Conservation (phyloP, 1,140 invertebrate species). For the Philaenus spumarius region DNA sequence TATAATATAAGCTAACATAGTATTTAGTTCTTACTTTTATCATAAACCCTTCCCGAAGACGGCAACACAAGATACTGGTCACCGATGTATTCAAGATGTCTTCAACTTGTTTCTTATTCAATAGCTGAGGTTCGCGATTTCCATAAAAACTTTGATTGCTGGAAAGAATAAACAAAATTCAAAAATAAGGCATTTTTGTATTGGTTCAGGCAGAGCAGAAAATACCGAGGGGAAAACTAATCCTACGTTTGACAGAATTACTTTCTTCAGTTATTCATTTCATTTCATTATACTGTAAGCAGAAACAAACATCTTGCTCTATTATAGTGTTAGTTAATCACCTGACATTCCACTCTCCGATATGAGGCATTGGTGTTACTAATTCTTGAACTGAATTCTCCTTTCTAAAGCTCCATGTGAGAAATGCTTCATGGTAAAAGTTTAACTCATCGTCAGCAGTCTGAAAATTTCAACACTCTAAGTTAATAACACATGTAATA, state of each 20-base stretch:
- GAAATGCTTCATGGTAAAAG: conserved; percentile 62
- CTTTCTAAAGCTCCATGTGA: conserved; percentile 68
- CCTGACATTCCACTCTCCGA: conserved; percentile 42
- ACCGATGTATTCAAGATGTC: conserved; percentile 56
- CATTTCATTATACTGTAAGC: too few species aligned
- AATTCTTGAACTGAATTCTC: conserved; percentile 22
- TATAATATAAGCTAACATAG: too few species aligned
- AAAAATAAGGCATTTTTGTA: too few species aligned
- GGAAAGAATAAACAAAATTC: conserved; percentile 27
- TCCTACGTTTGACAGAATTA: too few species aligned
- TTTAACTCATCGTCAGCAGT: conserved; percentile 49
- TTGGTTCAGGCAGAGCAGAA: too few species aligned
- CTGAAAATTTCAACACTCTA: conserved; percentile 34
- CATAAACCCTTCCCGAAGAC: conserved; percentile 73
- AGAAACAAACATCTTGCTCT: too few species aligned
- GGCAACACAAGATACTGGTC: conserved; percentile 61
- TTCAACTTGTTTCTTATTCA: conserved; percentile 61
- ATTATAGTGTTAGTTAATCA: too few species aligned
- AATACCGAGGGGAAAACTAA: too few species aligned
- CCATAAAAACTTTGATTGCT: conserved; percentile 54
- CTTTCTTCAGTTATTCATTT: too few species aligned
- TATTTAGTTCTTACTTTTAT: conserved; percentile 60
- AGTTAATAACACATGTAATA: conserved; percentile 6
- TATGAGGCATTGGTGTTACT: conserved; percentile 26
- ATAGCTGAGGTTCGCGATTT: conserved; percentile 45